Conservation (phyloP, 1,140 invertebrate species). For the Calliphora vicina region DNA sequence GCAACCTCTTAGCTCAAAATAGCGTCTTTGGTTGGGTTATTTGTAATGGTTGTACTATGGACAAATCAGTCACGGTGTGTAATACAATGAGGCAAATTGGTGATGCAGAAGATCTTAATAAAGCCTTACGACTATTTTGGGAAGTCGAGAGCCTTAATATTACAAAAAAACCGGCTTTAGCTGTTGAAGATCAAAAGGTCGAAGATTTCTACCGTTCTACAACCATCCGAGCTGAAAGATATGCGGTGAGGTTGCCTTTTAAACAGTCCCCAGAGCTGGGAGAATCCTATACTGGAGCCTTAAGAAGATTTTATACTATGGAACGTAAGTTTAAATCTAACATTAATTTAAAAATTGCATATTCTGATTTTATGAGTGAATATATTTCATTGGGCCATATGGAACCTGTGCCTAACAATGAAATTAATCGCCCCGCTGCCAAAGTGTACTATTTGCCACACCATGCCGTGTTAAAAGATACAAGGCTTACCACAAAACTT, state of each 20-base stretch:
- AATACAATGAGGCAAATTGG: background rate
- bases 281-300: constrained; percentile 11
- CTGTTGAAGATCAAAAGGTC: background rate
- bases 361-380: background rate
- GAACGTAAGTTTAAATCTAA: constrained; percentile 26
- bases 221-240: constrained; percentile 8
- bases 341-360: background rate
- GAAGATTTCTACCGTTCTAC: background rate
- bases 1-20: background rate
- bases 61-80: background rate
- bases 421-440: background rate
- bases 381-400: background rate
- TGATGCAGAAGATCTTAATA: background rate
- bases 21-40: too few species aligned
- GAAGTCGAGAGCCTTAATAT: background rate
- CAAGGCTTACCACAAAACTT: background rate
- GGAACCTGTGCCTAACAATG: background rate
- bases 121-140: background rate
- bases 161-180: background rate
- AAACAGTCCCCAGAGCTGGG: background rate
- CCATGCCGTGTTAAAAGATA: background rate
- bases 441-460: background rate
- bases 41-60: background rate
- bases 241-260: constrained; percentile 22
- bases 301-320: constrained; percentile 14